Conservation (phyloP, 1,140 invertebrate species). For the Propsilocerus akamusi region DNA sequence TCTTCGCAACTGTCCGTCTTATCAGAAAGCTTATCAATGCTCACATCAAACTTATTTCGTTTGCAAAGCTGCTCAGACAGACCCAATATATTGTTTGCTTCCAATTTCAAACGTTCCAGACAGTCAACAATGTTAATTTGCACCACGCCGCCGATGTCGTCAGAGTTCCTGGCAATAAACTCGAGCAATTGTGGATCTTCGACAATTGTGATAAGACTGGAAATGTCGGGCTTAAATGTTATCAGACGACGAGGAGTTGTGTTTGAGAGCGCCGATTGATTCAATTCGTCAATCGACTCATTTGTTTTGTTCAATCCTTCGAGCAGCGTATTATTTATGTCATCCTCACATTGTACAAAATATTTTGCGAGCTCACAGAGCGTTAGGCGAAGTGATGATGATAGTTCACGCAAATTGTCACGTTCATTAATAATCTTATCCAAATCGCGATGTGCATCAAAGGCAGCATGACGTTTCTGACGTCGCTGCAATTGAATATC, state of each 20-base stretch:
- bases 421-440: slow-evolving; percentile 33
- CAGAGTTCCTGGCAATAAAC: slow-evolving; percentile 18
- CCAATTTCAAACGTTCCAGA: slow-evolving; percentile 37
- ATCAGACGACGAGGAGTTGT: slow-evolving; percentile 14
- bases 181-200: slow-evolving; percentile 21
- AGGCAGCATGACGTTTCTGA: slow-evolving; percentile 30
- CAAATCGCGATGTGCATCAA: slow-evolving; percentile 31
- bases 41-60: slow-evolving; percentile 1
- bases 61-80: slow-evolving; percentile 23
- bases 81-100: slow-evolving; percentile 45
- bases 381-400: slow-evolving; percentile 22
- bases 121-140: slow-evolving; percentile 40
- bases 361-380: slow-evolving; percentile 47
- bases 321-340: slow-evolving; percentile 50
- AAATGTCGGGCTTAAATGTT: slow-evolving; percentile 47
- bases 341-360: slow-evolving; percentile 52
- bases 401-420: slow-evolving; percentile 20
- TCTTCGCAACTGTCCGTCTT: slow-evolving; percentile 17
- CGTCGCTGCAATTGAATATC: slow-evolving; percentile 25
- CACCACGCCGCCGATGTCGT: slow-evolving; percentile 16
- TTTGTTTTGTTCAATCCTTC: slow-evolving; percentile 28
- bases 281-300: slow-evolving; percentile 6
- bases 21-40: slow-evolving; percentile 8
- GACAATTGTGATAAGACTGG: slow-evolving; percentile 30
- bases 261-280: slow-evolving; percentile 6